Conservation (phyloP, 2,888 invertebrate genomes). For the Athrips mouffetella region DNA sequence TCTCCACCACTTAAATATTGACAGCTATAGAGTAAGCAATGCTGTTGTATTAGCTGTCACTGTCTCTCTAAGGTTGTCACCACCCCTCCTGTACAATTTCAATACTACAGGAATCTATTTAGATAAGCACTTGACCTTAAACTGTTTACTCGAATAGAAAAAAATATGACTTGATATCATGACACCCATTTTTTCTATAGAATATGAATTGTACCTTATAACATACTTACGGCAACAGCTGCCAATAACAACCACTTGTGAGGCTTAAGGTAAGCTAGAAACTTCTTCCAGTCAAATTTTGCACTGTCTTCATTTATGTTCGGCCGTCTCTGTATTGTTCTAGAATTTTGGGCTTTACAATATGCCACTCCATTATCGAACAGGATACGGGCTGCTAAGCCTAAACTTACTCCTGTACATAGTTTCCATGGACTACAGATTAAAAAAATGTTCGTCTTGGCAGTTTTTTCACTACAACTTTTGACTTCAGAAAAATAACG, state of each 20-base stretch:
- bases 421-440: slow-evolving; percentile 67
- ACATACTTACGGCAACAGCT: slow-evolving; percentile 89
- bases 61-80: too few species aligned
- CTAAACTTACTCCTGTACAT: slow-evolving; percentile 66
- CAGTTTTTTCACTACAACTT: slow-evolving; percentile 41
- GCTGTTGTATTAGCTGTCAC: too few species aligned
- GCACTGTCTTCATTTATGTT: slow-evolving; percentile 70
- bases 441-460: slow-evolving; percentile 45
- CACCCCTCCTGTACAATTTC: too few species aligned
- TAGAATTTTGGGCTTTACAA: slow-evolving; percentile 77
- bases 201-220: too few species aligned
- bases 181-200: too few species aligned
- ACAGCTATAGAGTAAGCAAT: too few species aligned
- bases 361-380: slow-evolving; percentile 78
- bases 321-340: slow-evolving; percentile 77
- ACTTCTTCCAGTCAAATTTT: slow-evolving; percentile 87
- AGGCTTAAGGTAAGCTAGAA: slow-evolving; percentile 85
- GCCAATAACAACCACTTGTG: slow-evolving; percentile 86
- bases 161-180: too few species aligned
- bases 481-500: slow-evolving; percentile 50
- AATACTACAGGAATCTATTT: too few species aligned
- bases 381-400: slow-evolving; percentile 52
- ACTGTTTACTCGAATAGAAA: too few species aligned
- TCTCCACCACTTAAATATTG: too few species aligned
- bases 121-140: too few species aligned